Base-by-base conservation (phyloP, 1,140 invertebrate species). In the Anagrus nilaparvatae region DNA sequence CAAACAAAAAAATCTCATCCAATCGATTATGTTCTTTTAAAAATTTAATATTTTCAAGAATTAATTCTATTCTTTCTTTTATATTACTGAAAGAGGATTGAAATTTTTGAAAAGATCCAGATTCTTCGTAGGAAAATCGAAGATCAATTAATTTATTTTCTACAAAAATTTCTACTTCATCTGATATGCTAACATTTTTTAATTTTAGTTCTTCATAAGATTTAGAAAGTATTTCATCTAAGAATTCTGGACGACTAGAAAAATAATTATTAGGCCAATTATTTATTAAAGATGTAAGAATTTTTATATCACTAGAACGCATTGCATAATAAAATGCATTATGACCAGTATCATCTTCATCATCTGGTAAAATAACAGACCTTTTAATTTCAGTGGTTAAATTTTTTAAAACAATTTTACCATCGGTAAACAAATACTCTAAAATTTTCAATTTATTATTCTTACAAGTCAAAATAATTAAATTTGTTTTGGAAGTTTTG, bases 281-380 rank as follows among this genome's bases (percentile, higher is more conserved):
- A 17, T 28, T 18, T 12, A 37, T 37, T 14, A 37, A 17, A 18
- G 16, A 17, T 17, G 25, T 25, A 27, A 37, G 13, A 9, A 37
- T 4, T 37, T 37, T 14, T 7, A 18, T 27, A n/a, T 27, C 19
- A 14, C 24, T 12, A 4, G 13, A 37, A 13, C 35, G 14, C 6
- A 37, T 37, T 12, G 35, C 35, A 37, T 37, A 37, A 17, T 37
- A 37, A 37, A 37, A 37, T 17, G 35, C 35, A 10, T 25, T 37
- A 37, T 27, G 35, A 5, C 16, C 9, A n/a, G 23, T 27, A 27
- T 37, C 23, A 28, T 37, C 35, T 28, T 37, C 8, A 28, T 37
- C 23, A 10, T 37, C 24, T 17, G 24, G 35, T 28, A n/a, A 27
- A 23, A 36, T 24, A 5, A n/a, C n/a, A 36, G 13, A 23, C 24